These are phyloP conservation scores for Monochamus saltuarius DNA, from an alignment of 1,140 invertebrate genomes.

Conservation along the genomic window DNA sequence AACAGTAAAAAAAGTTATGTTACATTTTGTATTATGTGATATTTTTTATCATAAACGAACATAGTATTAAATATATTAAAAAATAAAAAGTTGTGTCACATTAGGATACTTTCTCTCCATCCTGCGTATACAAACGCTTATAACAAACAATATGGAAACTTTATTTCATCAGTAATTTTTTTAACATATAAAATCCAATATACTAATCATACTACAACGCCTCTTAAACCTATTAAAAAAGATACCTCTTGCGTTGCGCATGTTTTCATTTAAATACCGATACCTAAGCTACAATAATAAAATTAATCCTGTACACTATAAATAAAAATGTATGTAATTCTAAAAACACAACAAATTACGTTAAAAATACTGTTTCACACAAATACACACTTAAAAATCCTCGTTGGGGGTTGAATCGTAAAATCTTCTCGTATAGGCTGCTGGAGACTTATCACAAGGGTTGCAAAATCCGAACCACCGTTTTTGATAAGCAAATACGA, in stretches of 20 bases:
- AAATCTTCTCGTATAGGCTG: constrained; percentile 65
- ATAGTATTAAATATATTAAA: too few species aligned
- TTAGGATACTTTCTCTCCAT: too few species aligned
- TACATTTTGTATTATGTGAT: too few species aligned
- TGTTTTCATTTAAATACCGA: too few species aligned
- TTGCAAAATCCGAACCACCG: constrained; percentile 59
- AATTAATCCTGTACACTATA: too few species aligned
- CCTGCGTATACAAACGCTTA: too few species aligned
- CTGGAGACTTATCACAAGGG: constrained; percentile 50
- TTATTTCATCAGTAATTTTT: constrained; percentile 1
- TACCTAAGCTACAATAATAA: too few species aligned
- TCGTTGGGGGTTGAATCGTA: constrained; percentile 54
- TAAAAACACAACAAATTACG: not conserved
- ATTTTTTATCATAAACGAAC: too few species aligned
- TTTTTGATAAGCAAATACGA: constrained; percentile 61
- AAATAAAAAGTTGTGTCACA: too few species aligned
- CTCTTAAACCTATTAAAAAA: too few species aligned
- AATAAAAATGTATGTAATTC: not conserved
- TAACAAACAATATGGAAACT: not conserved
- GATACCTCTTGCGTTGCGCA: too few species aligned
- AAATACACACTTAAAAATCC: constrained; percentile 13
- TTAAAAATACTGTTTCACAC: not conserved
- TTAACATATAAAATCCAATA: not conserved
- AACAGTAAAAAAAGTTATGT: too few species aligned
- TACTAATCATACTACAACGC: not conserved